Base-by-base conservation (phyloP, 30 jellyfish, hydroid and myxozoan species). In the Hydractinia echinata region DNA sequence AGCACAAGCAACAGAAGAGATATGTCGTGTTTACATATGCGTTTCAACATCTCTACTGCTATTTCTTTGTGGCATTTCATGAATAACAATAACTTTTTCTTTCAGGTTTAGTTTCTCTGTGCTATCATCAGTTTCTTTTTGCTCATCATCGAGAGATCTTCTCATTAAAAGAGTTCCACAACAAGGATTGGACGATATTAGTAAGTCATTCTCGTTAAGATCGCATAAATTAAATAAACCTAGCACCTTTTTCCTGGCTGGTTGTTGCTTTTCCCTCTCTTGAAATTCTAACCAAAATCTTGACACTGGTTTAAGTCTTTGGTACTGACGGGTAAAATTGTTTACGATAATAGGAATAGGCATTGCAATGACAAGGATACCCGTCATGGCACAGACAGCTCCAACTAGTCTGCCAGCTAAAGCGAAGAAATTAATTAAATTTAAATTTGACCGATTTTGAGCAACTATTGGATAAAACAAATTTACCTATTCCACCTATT, bases 341-440 rank as follows among this genome's bases (percentile, higher is more conserved):
- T 93, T 93, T 14, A 93, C 99, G 8, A 93, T 93, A 67, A 93
- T 93, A 0, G 99, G 99, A 66, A 93, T 93, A 4, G 99, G 99
- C 95, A 93, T 84, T 7, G 99, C 99, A 7, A 93, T 93, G 7
- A 93, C 99, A 48, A 93, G 93, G 50, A 93, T 93, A 2, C 99
- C 99, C 39, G 96, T 87, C 99, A 93, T 93, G 16, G 99, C 99
- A 61, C 96, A 88, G 0, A 88, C 96, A 18, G 99, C 99, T 13
- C 99, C 99, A 54, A 93, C 96, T 74, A 93, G 16, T 60, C 90
- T 78, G 18, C 99, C 99, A 73, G 86, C 99, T 93, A 85, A 55
- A 80, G 83, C 4, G 53, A 79, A 83, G 80, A 6, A 79, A 39
- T 10, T 16, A 51, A 64, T n/a, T n/a, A 64, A n/a, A 44, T n/a